Evolutionary conservation across 2,888 invertebrate species (phyloP).

Genomic region (Conchocele bisecta): DNA sequence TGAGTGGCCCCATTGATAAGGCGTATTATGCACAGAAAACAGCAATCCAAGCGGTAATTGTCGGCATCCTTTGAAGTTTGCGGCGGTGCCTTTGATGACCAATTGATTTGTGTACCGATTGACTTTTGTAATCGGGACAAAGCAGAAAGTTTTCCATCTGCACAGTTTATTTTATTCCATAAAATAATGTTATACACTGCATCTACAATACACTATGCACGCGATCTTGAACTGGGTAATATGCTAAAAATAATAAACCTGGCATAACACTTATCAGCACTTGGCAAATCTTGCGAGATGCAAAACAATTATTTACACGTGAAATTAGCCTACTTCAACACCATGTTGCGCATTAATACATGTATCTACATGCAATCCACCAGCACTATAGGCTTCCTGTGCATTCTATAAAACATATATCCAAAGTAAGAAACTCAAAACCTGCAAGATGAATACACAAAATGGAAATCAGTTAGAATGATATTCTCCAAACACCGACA

Average conservation of each 20-base stretch:
- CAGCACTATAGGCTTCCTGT: background rate
- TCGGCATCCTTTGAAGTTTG: conserved; percentile 47
- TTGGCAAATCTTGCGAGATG: no score
- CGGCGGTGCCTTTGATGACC: conserved; percentile 29
- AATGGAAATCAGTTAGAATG: conserved; percentile 1
- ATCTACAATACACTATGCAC: background rate
- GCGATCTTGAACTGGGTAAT: no score
- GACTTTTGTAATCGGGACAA: background rate
- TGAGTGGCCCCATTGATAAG: background rate
- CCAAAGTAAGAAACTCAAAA: background rate
- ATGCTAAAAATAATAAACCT: no score
- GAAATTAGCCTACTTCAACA: no score
- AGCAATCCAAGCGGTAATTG: conserved; percentile 17
- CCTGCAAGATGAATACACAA: background rate
- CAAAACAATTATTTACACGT: no score
- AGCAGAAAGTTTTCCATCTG: background rate
- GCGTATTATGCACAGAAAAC: background rate
- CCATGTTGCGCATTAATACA: no score
- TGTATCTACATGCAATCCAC: background rate
- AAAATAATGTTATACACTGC: no score
- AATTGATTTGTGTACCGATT: background rate
- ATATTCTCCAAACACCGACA: conserved; percentile 5
- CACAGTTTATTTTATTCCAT: no score
- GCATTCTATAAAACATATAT: background rate
- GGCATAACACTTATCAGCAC: no score